These are phyloP conservation scores for Andrena hattorfiana DNA, from an alignment of 2,888 invertebrate genomes.

Conservation along the genomic window DNA sequence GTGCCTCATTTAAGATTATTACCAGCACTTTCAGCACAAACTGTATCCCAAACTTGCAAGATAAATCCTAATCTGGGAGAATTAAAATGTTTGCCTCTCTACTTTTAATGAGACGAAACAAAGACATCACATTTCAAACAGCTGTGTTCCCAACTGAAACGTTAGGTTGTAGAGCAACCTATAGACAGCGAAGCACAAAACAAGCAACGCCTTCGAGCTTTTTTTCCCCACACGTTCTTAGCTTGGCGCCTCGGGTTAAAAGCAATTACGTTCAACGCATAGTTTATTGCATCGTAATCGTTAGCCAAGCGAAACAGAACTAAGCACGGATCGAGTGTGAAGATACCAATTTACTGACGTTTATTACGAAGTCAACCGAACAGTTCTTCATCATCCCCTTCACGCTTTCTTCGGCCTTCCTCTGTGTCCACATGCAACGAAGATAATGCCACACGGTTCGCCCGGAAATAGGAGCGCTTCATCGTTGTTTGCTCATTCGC, in stretches of 20 bases:
- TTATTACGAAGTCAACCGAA: slow-evolving; percentile 39
- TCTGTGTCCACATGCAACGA: slow-evolving; percentile 8
- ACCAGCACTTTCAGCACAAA: too few relatives aligned
- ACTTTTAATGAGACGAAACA: too few relatives aligned
- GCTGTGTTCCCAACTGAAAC: too few relatives aligned
- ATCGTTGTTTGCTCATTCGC: slow-evolving; percentile 32
- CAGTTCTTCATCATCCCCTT: slow-evolving; percentile 10
- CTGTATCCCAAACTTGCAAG: too few relatives aligned
- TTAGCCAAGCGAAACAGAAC: slow-evolving; percentile 41
- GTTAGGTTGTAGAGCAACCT: background rate
- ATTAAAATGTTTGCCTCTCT: too few relatives aligned
- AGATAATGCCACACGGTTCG: slow-evolving; percentile 26
- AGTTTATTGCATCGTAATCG: slow-evolving; percentile 65
- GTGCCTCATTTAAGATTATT: too few relatives aligned
- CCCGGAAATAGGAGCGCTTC: slow-evolving; percentile 19
- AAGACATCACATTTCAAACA: too few relatives aligned
- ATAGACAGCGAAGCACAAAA: background rate
- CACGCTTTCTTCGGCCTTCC: slow-evolving; percentile 19
- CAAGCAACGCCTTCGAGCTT: background rate
- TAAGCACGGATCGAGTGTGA: slow-evolving; percentile 57
- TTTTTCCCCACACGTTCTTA: background rate
- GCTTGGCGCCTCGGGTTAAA: background rate
- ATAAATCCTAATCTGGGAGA: too few relatives aligned
- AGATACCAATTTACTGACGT: slow-evolving; percentile 67
- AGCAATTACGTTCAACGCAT: slow-evolving; percentile 6